Evolutionary conservation across 2,797 vertebrate genomes (phyloP).

Genomic region (Eulemur mongoz): DNA sequence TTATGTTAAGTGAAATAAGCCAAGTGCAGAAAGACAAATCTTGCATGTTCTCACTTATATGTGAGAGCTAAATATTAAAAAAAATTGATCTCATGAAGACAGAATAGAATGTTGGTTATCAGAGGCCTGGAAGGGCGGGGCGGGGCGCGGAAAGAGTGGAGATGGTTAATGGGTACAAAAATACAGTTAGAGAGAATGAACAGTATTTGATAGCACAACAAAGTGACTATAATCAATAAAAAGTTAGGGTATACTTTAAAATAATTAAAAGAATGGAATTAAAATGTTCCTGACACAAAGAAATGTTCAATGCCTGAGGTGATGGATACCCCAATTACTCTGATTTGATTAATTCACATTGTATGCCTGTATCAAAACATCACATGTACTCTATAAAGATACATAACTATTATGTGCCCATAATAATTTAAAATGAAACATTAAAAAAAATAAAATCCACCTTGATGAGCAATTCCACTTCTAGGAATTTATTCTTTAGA

Average conservation of each 20-base stretch:
- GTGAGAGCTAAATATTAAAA: not conserved
- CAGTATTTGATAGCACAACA: not conserved
- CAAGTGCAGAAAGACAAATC: not conserved
- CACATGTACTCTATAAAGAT: not conserved
- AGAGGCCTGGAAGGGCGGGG: not conserved
- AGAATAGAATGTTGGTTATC: not conserved
- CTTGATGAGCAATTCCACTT: not conserved
- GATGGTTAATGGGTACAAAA: not conserved
- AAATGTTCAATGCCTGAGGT: not conserved
- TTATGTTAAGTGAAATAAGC: not conserved
- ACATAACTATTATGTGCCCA: not conserved
- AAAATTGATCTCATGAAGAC: not conserved
- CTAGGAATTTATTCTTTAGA: not conserved
- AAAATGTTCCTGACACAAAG: not conserved
- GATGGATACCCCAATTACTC: not conserved
- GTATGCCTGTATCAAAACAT: not conserved
- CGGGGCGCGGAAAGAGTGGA: not conserved
- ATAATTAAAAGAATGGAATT: too few species aligned
- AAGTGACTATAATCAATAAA: not conserved
- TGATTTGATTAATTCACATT: not conserved
- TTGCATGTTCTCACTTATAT: not conserved
- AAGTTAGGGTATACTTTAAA: not conserved
- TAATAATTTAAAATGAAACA: not conserved
- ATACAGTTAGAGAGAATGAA: not conserved
- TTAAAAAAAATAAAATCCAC: conserved; percentile 11